Percentiles rank a stretch among this genome's conserved stretches.
Conservation (phyloP, 2,113 vertebrate species). For the Sula dactylatra region DNA sequence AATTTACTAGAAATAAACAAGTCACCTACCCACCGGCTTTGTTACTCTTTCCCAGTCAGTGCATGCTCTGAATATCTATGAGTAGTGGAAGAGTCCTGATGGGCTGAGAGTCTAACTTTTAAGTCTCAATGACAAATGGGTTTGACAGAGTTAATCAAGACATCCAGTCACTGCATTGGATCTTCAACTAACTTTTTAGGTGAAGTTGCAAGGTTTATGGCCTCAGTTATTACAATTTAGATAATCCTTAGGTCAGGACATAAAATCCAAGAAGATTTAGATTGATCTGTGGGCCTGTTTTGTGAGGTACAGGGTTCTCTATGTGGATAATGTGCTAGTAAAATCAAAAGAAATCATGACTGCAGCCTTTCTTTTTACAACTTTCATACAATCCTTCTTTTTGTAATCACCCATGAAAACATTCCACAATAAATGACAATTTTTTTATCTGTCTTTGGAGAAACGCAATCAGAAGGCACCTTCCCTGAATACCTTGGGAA, state of each 20-base stretch:
- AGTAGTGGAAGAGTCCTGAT: background rate
- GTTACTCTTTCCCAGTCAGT: rapidly evolving
- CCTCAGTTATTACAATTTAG: background rate
- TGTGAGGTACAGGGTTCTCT: background rate
- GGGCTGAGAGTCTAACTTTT: background rate
- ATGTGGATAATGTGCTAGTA: background rate
- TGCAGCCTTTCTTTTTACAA: background rate
- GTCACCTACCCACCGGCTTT: background rate
- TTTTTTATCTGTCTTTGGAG: background rate
- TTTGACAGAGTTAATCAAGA: background rate
- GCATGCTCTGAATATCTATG: background rate
- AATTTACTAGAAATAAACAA: conserved; percentile 6
- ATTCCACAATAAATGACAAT: background rate
- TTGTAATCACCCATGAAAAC: conserved; percentile 4
- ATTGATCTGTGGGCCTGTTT: background rate
- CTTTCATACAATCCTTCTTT: background rate
- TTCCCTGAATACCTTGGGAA: background rate
- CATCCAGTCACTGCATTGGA: background rate
- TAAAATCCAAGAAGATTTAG: background rate
- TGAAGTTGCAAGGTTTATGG: background rate
- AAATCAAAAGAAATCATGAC: background rate
- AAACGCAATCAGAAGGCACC: background rate
- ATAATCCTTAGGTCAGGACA: background rate
- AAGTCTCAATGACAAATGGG: background rate
- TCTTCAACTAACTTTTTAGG: background rate